Percentiles rank a stretch among this genome's conserved stretches.
These are phyloP conservation scores for Cydia amplana DNA, from an alignment of 1,140 invertebrate species.

Conservation along the genomic window DNA sequence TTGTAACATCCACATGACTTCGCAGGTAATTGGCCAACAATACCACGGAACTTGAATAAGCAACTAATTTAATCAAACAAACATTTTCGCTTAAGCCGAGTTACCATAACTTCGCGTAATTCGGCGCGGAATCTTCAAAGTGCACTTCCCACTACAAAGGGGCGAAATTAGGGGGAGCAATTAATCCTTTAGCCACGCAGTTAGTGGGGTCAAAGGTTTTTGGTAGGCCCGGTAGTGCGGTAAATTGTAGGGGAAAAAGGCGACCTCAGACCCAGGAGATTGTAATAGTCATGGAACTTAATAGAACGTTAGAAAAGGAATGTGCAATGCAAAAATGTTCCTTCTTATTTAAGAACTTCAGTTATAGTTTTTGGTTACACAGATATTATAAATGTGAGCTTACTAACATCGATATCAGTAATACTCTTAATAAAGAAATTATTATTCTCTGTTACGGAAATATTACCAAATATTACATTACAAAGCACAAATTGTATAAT, in stretches of 20 bases:
- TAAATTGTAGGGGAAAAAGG: constrained; percentile 20
- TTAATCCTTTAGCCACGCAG: constrained; percentile 21
- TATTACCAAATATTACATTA: not conserved
- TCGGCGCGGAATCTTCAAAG: constrained; percentile 23
- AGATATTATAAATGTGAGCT: no score
- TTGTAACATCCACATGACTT: not conserved
- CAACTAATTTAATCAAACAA: constrained; percentile 28
- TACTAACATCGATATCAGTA: no score
- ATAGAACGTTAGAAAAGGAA: not conserved
- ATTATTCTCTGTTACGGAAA: no score
- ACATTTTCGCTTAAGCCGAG: constrained; percentile 22
- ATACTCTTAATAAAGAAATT: no score
- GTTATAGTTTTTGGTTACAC: no score
- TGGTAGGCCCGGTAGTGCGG: constrained; percentile 16
- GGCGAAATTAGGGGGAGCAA: constrained; percentile 21
- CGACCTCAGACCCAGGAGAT: not conserved
- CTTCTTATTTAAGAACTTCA: not conserved
- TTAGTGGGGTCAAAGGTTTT: constrained; percentile 27
- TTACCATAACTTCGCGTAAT: constrained; percentile 25
- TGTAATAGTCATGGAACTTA: not conserved
- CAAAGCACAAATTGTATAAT: no score
- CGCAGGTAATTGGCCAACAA: not conserved
- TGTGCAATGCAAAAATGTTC: not conserved
- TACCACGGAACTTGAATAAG: not conserved
- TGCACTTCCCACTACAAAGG: constrained; percentile 24